Base-by-base conservation (phyloP, 2,113 vertebrate species). In the Hippocampus abdominalis region DNA sequence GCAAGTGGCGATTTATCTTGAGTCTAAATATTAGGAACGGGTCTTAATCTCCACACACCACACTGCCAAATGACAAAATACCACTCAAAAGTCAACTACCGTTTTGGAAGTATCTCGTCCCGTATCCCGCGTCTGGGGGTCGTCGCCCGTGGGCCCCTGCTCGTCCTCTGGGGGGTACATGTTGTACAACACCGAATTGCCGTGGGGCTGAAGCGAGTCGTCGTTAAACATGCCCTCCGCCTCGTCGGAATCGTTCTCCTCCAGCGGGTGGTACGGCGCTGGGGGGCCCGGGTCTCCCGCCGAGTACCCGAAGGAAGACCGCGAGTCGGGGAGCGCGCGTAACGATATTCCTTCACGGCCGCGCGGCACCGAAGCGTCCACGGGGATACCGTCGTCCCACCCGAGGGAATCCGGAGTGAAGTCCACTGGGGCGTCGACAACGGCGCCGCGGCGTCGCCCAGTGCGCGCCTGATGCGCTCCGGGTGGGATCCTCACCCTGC, bases 71-170 rank as follows among this genome's bases (percentile, higher is more conserved):
- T 12, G 10, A 56, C 54, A 25, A 57, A 29, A 4, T 59, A 15
- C 5, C 29, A 16, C 21, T 64, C 11, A 2, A n/a, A n/a, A 6
- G 10, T 25, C 7, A 68, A 84, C 87, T 67, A 94, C 94, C 94
- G 18, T 93, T 90, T 46, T 93, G 94, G 75, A 93, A 94, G 77
- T 89, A 92, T 64, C 89, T 83, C 18, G 92, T 93, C 32, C 92
- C 93, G 16, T 89, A 81, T 0, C 93, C 93, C 4, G 89, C 74
- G 57, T 87, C 85, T 15, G 90, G 90, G 1, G 88, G 89, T 63
- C 82, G 83, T 16, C 69, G 88, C 8, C 85, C 51, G 21, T 83
- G 89, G 7, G 76, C 54, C n/a, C 66, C 66, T 29, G 1, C 71
- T 32, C 87, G 6, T 21, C 89, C 82, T 8, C 85, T 79, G 2